Base-by-base conservation (phyloP, 1,140 invertebrate genomes). In the Acarapis woodi region DNA sequence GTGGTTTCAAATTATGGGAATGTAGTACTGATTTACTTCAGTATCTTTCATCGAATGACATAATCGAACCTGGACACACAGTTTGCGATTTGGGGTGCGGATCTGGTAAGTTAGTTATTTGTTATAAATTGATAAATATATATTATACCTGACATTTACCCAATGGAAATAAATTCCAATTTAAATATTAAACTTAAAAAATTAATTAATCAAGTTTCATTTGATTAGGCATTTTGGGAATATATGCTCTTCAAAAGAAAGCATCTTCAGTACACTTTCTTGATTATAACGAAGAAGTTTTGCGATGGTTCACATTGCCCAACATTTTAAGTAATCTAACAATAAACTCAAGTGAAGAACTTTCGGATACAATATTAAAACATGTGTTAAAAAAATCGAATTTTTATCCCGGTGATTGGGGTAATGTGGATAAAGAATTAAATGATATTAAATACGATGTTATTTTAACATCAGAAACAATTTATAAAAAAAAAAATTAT, bases 401-500 rank as follows among this genome's bases (percentile, higher is more conserved):
- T 10, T 34, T 38, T 10, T 6, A 35, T 2, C 26, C 6, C 9
- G 41, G 41, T 15, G 41, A 42, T 21, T 42, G 41, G 41, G 3
- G 14, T 18, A 15, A 39, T 19, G 18, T 39, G 12, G 12, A 3
- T 5, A 20, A 39, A 12, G 21, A 25, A 10, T 21, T 41, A 5
- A 18, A 15, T 16, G 5, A 22, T 48, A 49, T 39, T 39, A 65
- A 66, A 47, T 87, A 69, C 60, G 76, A 88, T 53, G 49, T 68
- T 15, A 85, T 87, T 48, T 58, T 87, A 1, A 77, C 74, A 3
- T 73, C 74, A 30, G 82, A 87, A 61, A 87, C 80, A 1, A 82
- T 87, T 48, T 87, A 88, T 48, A 82, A 80, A 61, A 49, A 65
- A 23, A 56, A 65, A 1, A 77, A 75, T 57, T 71, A 85, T 51